Conservation (phyloP, 1,140 invertebrate genomes). For the Drosophila parvula region DNA sequence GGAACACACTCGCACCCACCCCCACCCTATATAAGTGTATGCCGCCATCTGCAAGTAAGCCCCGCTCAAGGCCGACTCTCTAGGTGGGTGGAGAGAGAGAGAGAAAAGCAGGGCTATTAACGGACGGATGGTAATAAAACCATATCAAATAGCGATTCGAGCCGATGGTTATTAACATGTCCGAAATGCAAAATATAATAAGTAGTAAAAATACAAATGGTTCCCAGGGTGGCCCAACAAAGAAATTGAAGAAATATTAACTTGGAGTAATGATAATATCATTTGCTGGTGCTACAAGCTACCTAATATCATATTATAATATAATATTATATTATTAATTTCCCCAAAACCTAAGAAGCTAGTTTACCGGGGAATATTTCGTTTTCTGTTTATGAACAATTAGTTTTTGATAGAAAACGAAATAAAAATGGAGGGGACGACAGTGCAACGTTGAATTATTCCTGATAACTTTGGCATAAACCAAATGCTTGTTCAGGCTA, state of each 20-base stretch:
- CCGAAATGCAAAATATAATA: neutral
- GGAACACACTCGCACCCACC: neutral
- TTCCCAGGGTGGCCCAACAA: too few species aligned
- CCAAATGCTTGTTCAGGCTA: conserved; percentile 16
- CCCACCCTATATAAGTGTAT: neutral
- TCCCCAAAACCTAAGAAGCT: too few species aligned
- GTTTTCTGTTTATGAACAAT: neutral
- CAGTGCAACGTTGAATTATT: neutral
- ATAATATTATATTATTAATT: too few species aligned
- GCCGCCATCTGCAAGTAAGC: conserved; percentile 21
- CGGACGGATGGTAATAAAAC: conserved; percentile 23
- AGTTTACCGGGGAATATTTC: too few species aligned
- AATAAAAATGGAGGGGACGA: neutral
- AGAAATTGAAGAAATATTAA: too few species aligned
- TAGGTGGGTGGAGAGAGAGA: neutral
- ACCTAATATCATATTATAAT: too few species aligned
- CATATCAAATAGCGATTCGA: conserved; percentile 19
- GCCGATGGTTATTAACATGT: conserved; percentile 12
- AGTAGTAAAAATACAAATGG: neutral
- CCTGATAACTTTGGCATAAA: conserved; percentile 8
- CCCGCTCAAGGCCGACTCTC: conserved; percentile 19
- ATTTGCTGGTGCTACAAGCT: too few species aligned
- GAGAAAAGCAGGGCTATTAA: conserved; percentile 2
- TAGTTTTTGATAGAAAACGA: neutral
- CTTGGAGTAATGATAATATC: too few species aligned